Conservation (phyloP, 2,797 vertebrate species). For the Halcyon chelicuti region DNA sequence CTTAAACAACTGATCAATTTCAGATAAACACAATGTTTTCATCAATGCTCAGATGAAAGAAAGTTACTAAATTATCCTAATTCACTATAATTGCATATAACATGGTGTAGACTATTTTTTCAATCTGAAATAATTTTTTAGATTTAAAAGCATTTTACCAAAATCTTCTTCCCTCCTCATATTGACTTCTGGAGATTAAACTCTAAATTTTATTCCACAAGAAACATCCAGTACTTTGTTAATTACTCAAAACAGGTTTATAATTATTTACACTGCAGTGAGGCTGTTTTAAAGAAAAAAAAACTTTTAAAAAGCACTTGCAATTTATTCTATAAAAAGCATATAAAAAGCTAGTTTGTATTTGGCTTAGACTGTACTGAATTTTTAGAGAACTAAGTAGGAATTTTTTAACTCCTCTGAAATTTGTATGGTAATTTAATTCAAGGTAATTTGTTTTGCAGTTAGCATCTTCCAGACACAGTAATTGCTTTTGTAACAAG, state of each 20-base stretch:
- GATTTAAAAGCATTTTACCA: not conserved
- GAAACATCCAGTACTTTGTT: not conserved
- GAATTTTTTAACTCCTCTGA: not conserved
- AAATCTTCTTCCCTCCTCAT: not conserved
- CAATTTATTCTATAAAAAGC: not conserved
- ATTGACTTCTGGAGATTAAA: not conserved
- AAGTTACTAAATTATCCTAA: not conserved
- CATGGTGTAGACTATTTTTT: not conserved
- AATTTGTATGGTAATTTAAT: conserved; percentile 28
- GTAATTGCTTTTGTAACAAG: conserved; percentile 20
- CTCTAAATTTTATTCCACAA: not conserved
- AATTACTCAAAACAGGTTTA: not conserved
- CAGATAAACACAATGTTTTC: not conserved
- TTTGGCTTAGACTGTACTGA: not conserved
- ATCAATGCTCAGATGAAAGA: not conserved
- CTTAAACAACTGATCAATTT: not conserved
- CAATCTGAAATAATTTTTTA: not conserved
- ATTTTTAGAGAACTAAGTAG: not conserved
- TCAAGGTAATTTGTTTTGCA: conserved; percentile 33
- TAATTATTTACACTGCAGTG: not conserved
- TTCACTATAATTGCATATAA: not conserved
- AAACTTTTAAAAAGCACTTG: not conserved
- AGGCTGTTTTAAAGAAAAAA: not conserved
- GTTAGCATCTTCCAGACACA: not conserved
- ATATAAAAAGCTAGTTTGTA: not conserved